phyloP scores from a whole-genome alignment of 2,113 vertebrate species.

The Accipiter cooperii region DNA sequence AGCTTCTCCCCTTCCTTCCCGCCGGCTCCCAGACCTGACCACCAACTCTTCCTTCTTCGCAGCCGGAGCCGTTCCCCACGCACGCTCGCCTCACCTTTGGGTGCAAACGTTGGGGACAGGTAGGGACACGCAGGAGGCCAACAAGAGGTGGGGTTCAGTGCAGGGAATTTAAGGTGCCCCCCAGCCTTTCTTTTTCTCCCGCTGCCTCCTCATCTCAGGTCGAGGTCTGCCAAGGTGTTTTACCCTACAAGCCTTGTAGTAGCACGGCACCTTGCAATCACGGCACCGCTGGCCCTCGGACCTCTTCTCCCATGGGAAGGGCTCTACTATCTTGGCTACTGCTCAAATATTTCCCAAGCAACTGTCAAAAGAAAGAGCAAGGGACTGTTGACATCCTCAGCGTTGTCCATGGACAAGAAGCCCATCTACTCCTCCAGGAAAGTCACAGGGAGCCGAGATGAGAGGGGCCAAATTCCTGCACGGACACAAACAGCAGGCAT shows the following conservation, averaged over 20 bases:
- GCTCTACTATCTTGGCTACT: not conserved
- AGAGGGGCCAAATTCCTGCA: not conserved
- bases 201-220: not conserved
- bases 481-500: rapidly evolving
- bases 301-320: not conserved
- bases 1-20: not conserved
- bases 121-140: not conserved
- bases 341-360: not conserved
- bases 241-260: not conserved
- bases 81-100: not conserved
- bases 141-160: not conserved
- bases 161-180: not conserved
- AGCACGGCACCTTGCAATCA: not conserved
- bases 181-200: not conserved
- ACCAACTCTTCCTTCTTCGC: not conserved
- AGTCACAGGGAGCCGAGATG: not conserved
- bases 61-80: not conserved
- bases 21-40: not conserved
- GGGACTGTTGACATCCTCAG: not conserved
- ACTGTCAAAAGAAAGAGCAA: not conserved
- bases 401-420: not conserved
- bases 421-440: not conserved
- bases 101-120: rapidly evolving
- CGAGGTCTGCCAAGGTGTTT: not conserved
- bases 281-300: rapidly evolving